Evolutionary conservation across 1,140 invertebrate species (phyloP), one percentile per base, ranked within the genome.

Genomic region (Bombus pyrosoma): DNA sequence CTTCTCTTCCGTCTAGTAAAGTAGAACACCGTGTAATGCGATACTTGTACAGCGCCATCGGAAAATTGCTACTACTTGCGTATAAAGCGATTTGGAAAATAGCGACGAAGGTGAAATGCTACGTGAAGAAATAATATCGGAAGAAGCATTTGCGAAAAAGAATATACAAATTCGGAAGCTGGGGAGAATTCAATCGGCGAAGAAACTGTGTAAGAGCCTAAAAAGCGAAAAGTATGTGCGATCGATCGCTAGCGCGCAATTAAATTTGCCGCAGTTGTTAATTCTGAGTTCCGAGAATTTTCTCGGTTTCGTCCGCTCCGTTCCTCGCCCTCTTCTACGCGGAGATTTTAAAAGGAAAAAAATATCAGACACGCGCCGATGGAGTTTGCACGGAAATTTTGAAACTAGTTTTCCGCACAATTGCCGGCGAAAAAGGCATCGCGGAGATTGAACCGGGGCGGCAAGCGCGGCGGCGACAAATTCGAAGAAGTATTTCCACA

Each of bases 231-330:
- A 82, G 81, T 53, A 47, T 68, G 37, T 59, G 18, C 47, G 69
- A 34, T 43, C 41, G 77, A 32, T 15, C 6, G 79, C 0, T 13
- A 10, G 34, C 6, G 25, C 15, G 57, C 41, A 75, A 82, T 82
- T 82, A 75, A 82, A 75, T 82, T 64, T 64, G 34, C 47, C 10
- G 3, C 25, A 4, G 39, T 62, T 64, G 39, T 75, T 64, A 53
- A 6, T 53, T 53, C 47, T 2, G 18, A 53, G 57, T 64, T 82
- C 6, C 32, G 18, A 6, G 39, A 25, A 75, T 41, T 82, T 75
- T 22, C 47, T 41, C 15, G 57, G 25, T 37, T 74, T 62, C 57
- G 0, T 0, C 2, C 32, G 8, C 25, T 41, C 37, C 9, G 1
- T n/a, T 13, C 2, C 47, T 13, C 32, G 3, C 34, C 5, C 18